Evolutionary conservation across 2,888 invertebrate species (phyloP), one percentile per base, ranked within the genome.

Genomic region (Erebia ligea): DNA sequence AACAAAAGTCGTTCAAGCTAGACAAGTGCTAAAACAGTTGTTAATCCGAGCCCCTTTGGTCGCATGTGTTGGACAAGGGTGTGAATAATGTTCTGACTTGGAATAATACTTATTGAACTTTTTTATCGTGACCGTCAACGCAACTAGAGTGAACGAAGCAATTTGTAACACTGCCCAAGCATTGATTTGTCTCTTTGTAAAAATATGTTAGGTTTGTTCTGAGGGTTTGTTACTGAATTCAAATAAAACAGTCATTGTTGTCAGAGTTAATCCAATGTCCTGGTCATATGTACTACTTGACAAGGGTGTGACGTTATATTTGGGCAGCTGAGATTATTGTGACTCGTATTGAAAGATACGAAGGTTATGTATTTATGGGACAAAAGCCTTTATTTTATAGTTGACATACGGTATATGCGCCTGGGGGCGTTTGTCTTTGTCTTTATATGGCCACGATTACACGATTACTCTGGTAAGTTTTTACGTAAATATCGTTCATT

Each of bases 231-330:
- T 25, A 11, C 56, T 25, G 13, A 57, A 57, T 57, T 52, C 69
- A 70, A 72, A 72, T 71, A 72, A 74, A 74, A 72, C 63, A 63
- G 72, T 67, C 52, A 69, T 72, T 65, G 70, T 70, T 73, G 68
- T 69, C 67, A 64, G 52, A 57, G 62, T 62, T 74, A 74, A 74
- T 73, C 74, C 73, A 48, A 48, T 42, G 62, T 48, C 45, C 40
- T 52, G 67, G 69, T 70, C 70, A 67, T 57, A 50, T 59, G 73
- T 54, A 25, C 66, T 54, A 25, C 66, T 45, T 72, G 74, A 74
- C 70, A 64, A 74, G 74, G 74, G 74, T 74, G 69, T 56, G 74
- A 74, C 74, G 67, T 69, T 57, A 69, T 69, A 68, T 67, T 67
- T 50, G 19, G 59, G 52, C 67, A 19, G 52, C 67, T 40, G 67